phyloP scores from a whole-genome alignment of 1,140 invertebrate species.

The Heliconius hermathena region DNA sequence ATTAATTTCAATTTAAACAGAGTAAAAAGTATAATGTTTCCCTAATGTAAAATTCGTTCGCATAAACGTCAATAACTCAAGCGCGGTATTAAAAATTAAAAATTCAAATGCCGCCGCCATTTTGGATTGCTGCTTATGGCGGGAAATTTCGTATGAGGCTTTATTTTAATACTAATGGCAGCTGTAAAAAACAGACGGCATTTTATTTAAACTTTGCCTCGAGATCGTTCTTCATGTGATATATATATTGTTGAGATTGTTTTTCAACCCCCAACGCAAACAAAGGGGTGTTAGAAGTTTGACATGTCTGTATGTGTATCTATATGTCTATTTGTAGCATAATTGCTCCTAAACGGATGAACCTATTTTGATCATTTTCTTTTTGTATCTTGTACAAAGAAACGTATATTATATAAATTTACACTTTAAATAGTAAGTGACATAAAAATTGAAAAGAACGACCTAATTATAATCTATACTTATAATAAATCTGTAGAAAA shows the following conservation, averaged over 20 bases:
- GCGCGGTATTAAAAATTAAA: conserved; percentile 21
- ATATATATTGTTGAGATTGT: neutral
- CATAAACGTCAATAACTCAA: conserved; percentile 15
- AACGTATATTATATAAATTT: too few relatives aligned
- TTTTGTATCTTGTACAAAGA: too few relatives aligned
- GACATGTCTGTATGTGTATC: too few relatives aligned
- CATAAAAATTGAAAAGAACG: too few relatives aligned
- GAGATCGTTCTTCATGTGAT: conserved; percentile 5
- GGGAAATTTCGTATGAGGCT: conserved; percentile 25
- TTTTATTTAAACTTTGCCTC: conserved; percentile 11
- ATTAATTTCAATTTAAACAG: neutral
- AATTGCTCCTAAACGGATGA: too few relatives aligned
- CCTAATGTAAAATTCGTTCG: conserved; percentile 7
- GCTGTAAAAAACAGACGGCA: conserved; percentile 25
- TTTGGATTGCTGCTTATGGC: conserved; percentile 20
- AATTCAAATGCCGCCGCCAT: conserved; percentile 27
- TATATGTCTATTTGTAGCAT: too few relatives aligned
- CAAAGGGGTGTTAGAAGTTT: neutral
- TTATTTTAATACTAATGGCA: conserved; percentile 25
- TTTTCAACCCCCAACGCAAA: neutral
- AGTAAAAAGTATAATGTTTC: neutral
- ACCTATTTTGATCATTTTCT: too few relatives aligned
- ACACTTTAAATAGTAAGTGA: too few relatives aligned
- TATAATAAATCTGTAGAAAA: too few relatives aligned
- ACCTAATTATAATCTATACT: too few relatives aligned